Base-by-base conservation (phyloP, 1,140 invertebrate genomes). In the Pachypeltis micranthus region DNA sequence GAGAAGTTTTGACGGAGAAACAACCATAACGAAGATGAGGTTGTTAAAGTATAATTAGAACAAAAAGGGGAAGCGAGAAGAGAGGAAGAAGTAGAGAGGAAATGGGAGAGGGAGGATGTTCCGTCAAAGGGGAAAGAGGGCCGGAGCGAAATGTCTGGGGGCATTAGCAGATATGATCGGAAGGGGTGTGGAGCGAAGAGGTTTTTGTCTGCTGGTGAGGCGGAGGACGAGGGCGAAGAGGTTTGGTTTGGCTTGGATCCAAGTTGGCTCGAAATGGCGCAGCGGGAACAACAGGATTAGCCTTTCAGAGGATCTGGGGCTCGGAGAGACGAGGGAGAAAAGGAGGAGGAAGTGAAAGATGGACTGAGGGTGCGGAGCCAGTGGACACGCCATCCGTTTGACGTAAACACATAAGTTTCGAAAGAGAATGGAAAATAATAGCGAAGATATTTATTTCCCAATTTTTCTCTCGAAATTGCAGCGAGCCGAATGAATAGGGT, bases 121-220 rank as follows among this genome's bases (percentile, higher is more conserved):
- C 47, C 31, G 27, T 39, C 31, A 39, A 10, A 16, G 19, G 47
- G n/a, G 61, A 54, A 31, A 54, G 34, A 62, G 44, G 27, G 28
- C 19, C 39, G 19, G 59, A 44, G 19, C 44, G 21, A 39, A 61
- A 39, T 34, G 29, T 29, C 25, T 21, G 3, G 44, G 14, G 61
- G 51, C 61, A 62, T 62, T 62, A 62, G 51, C 61, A 54, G 61
- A 62, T 62, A 62, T 62, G 34, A 62, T 62, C 61, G 25, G 54
- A 39, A 39, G 16, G 31, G 31, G 31, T 39, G 31, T 39, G 31
- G 31, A 10, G 7, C 7, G 31, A 16, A 16, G 31, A 7, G 31
- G 31, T 39, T 39, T 39, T 39, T 39, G 31, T 39, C 16, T 7
- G 31, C 31, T 39, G 7, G n/a, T n/a, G n/a, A n/a, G n/a, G n/a